phyloP scores from a whole-genome alignment of 2,797 vertebrate species.

The Emys orbicularis region DNA sequence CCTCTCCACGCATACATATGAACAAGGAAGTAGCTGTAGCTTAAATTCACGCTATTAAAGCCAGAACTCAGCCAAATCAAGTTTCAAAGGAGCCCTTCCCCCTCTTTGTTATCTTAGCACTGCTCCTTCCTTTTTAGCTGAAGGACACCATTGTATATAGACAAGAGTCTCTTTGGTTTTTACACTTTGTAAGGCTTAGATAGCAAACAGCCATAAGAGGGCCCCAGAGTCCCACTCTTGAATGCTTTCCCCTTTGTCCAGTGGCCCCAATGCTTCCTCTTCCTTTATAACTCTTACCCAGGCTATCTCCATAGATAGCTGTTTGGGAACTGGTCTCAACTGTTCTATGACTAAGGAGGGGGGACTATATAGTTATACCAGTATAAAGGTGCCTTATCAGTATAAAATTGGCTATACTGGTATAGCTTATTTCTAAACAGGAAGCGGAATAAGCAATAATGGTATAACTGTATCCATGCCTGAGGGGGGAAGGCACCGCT shows the following conservation, averaged over 20 bases:
- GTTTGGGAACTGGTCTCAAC: neutral
- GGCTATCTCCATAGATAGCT: neutral
- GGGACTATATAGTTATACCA: neutral
- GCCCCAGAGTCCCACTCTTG: slow-evolving; percentile 66
- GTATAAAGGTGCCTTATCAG: neutral
- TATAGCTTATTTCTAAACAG: neutral
- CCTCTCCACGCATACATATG: neutral
- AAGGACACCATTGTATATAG: rapidly evolving
- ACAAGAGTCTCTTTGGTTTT: rapidly evolving
- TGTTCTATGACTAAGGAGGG: neutral
- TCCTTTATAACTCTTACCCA: neutral
- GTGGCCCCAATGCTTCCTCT: neutral
- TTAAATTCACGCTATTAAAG: neutral
- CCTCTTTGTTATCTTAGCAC: neutral
- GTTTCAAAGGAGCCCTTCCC: neutral
- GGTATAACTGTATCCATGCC: neutral
- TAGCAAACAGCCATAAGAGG: slow-evolving; percentile 71
- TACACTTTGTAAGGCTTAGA: neutral
- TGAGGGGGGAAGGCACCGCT: neutral
- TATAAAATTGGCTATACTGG: neutral
- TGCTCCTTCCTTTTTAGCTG: neutral
- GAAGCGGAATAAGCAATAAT: neutral
- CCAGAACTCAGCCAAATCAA: neutral
- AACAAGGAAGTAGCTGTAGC: neutral
- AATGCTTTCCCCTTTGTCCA: neutral